Evolutionary conservation across 1,140 invertebrate species (phyloP).

Genomic region (Hyles vespertilio): DNA sequence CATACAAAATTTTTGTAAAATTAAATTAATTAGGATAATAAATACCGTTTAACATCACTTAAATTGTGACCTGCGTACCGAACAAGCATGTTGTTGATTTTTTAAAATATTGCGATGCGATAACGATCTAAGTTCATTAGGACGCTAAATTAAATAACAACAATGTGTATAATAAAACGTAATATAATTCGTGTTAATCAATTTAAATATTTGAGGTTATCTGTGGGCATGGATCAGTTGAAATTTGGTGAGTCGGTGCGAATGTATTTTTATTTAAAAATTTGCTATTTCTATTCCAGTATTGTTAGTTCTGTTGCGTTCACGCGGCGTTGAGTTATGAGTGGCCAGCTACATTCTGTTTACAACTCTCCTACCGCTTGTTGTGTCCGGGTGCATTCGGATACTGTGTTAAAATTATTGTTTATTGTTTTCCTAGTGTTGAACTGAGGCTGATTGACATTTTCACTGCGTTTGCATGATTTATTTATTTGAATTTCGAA

Average conservation of each 20-base stretch:
- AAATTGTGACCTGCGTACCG: background rate
- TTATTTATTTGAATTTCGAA: conserved; percentile 10
- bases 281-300: conserved; percentile 8
- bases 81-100: conserved; percentile 10
- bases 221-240: no score
- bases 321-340: conserved; percentile 27
- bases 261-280: conserved; percentile 7
- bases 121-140: conserved; percentile 38
- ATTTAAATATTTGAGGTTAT: background rate
- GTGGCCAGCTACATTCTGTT: conserved; percentile 21
- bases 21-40: background rate
- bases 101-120: conserved; percentile 22
- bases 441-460: conserved; percentile 15
- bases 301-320: conserved; percentile 7
- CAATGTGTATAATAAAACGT: conserved; percentile 29
- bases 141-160: conserved; percentile 32
- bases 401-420: conserved; percentile 27
- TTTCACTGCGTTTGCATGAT: conserved; percentile 14
- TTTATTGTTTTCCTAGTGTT: conserved; percentile 29
- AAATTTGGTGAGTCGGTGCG: background rate
- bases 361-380: conserved; percentile 29
- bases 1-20: conserved; percentile 3
- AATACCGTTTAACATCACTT: background rate
- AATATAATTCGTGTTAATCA: background rate
- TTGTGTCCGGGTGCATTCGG: conserved; percentile 30